phyloP scores from a whole-genome alignment of 1,140 invertebrate species.

The Lanistes nyassanus region DNA sequence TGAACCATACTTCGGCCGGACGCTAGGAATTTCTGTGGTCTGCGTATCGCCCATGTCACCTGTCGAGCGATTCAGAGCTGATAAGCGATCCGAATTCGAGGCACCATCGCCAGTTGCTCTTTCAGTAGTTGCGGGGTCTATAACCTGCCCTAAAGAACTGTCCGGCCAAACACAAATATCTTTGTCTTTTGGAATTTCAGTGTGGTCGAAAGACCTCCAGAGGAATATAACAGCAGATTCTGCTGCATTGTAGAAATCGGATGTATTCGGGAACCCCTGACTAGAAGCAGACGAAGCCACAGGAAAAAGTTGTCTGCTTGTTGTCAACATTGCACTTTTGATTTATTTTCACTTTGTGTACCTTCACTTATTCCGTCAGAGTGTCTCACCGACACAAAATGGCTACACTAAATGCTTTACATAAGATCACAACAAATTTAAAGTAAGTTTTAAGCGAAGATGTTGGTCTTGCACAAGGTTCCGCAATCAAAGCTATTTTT shows the following conservation, averaged over 20 bases:
- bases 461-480: not conserved
- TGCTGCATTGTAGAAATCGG: not conserved
- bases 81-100: not conserved
- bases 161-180: not conserved
- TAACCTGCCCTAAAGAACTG: not conserved
- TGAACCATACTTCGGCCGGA: not conserved
- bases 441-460: not conserved
- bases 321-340: slow-evolving; percentile 10
- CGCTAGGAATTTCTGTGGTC: not conserved
- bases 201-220: not conserved
- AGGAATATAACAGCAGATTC: not conserved
- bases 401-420: not conserved
- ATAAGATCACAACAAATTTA: not conserved
- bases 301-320: not conserved
- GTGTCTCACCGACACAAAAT: slow-evolving; percentile 4
- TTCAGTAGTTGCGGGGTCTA: not conserved
- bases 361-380: not conserved
- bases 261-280: not conserved
- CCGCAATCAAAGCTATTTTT: too few relatives aligned
- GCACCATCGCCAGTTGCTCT: not conserved
- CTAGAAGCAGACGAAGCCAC: not conserved
- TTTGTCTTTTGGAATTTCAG: not conserved
- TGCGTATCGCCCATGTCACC: not conserved
- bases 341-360: not conserved
- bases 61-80: not conserved